Base-by-base conservation (phyloP, 2,797 vertebrate species). In the Jordanella pulchra region DNA sequence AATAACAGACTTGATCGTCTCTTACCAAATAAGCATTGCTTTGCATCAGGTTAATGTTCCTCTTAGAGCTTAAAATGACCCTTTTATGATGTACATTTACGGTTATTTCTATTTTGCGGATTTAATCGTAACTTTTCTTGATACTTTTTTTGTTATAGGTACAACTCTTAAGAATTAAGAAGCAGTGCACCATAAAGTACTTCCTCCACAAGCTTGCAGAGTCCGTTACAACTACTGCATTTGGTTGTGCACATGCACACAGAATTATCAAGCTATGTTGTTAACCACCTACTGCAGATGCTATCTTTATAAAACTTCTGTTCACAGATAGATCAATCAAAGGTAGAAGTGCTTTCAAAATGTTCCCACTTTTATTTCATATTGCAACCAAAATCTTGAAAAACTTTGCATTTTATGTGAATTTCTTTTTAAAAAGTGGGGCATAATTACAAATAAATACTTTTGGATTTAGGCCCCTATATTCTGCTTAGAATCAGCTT, bases 251-350 rank as follows among this genome's bases (percentile, higher is more conserved):
- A 3, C 3, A 21, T 23, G 5, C 6, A n/a, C 5, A 60, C 44
- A 65, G 23, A 12, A 30, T 42, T 70, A 5, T 71, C 39, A 72
- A 69, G 67, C 53, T 54, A 80, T 65, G 23, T 32, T 55, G 23
- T 42, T 67, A 35, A 42, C 35, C 23, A 51, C 17, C 9, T 21
- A 13, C 44, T 23, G 17, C 23, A 67, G 18, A 35, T 10, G 28
- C 50, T 30, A 50, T 51, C 1, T 66, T 18, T 67, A 53, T 13
- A 53, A n/a, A 51, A 17, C n/a, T 61, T 2, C 21, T 39, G 58
- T 39, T 60, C 32, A 60, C 58, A 39, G 35, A 12, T 11, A 23
- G 32, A 35, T 39, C 58, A 35, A 10, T 60, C 3, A 60, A 35
- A 60, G 35, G 12, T 63, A 63, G 14, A 44, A 42, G 21, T 25